Conservation (phyloP, 2,797 vertebrate species). For the Gouania willdenowi region DNA sequence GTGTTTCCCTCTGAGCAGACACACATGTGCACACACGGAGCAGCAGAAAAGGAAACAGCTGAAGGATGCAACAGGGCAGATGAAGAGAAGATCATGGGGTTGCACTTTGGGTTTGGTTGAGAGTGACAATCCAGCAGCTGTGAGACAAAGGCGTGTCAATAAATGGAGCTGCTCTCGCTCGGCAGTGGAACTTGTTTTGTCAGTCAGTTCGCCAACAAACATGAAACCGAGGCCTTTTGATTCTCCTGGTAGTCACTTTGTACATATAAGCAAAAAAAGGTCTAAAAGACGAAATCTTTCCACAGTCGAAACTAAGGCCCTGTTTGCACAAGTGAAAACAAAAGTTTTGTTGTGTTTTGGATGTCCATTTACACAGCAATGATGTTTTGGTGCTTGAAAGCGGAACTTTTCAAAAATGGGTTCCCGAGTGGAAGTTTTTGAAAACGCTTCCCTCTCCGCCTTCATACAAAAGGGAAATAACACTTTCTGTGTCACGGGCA, state of each 20-base stretch:
- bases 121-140: slow-evolving; percentile 61
- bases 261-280: slow-evolving; percentile 2
- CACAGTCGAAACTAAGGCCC: too few species aligned
- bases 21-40: slow-evolving; percentile 22
- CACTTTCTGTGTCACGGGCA: too few species aligned
- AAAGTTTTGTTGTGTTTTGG: too few species aligned
- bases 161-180: slow-evolving; percentile 31
- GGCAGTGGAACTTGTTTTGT: slow-evolving; percentile 39
- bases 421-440: too few species aligned
- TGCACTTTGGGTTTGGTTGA: slow-evolving; percentile 62
- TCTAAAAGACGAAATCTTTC: too few species aligned
- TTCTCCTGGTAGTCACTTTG: slow-evolving; percentile 9
- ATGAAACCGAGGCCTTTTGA: slow-evolving; percentile 34
- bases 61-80: slow-evolving; percentile 73
- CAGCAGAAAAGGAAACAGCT: slow-evolving; percentile 70
- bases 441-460: too few species aligned
- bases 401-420: too few species aligned
- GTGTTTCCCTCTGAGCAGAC: slow-evolving; percentile 49
- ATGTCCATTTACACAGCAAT: too few species aligned
- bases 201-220: slow-evolving; percentile 29
- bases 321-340: too few species aligned
- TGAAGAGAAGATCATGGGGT: slow-evolving; percentile 80
- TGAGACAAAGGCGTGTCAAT: slow-evolving; percentile 57
- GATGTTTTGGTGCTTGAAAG: too few species aligned
- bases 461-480: too few species aligned